Evolutionary conservation across 2,113 vertebrate species (phyloP).

Genomic region (Atherinomorus stipes): DNA sequence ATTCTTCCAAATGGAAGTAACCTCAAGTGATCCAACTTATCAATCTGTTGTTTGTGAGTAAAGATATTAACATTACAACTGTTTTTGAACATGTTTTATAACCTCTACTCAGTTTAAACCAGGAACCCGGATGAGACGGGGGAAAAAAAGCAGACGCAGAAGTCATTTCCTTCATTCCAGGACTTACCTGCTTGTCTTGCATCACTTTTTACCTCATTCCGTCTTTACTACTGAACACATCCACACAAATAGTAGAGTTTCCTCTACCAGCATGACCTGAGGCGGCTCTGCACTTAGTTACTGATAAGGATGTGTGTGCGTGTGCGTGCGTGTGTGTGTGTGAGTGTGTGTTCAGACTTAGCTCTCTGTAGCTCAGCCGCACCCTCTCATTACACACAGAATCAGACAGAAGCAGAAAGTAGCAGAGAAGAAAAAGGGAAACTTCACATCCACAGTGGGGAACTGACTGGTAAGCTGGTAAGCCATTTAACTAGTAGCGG

Average conservation of each 20-base stretch:
- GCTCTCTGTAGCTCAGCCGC: constrained; percentile 22
- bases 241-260: neutral
- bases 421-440: constrained; percentile 16
- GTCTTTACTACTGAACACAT: constrained; percentile 17
- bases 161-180: constrained; percentile 28
- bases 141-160: neutral
- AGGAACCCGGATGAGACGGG: neutral
- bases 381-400: constrained; percentile 54
- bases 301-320: constrained; percentile 35
- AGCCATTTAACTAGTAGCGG: neutral
- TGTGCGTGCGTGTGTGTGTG: constrained; percentile 26
- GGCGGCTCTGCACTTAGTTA: constrained; percentile 23
- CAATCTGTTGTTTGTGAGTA: too few relatives aligned
- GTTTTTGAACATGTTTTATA: too few relatives aligned
- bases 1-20: too few relatives aligned
- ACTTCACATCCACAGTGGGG: neutral
- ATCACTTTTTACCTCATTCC: neutral
- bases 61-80: too few relatives aligned
- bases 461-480: neutral
- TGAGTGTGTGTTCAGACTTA: neutral
- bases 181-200: constrained; percentile 3
- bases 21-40: too few relatives aligned
- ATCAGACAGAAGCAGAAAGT: constrained; percentile 11
- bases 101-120: too few relatives aligned
- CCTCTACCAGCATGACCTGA: constrained; percentile 21